These are phyloP conservation scores for Agrypnus murinus DNA, from an alignment of 2,888 invertebrate genomes.

Conservation along the genomic window DNA sequence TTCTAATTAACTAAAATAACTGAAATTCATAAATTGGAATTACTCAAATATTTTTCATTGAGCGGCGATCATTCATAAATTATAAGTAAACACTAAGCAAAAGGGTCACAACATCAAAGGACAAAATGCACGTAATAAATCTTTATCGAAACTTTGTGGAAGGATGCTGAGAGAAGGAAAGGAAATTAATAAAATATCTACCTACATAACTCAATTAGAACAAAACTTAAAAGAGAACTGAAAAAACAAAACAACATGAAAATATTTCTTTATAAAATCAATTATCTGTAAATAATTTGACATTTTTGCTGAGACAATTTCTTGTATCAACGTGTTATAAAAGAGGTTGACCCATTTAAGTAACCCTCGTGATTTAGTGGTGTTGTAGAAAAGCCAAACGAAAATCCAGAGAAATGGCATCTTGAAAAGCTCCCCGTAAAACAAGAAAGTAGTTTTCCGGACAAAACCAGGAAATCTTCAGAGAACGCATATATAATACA, in stretches of 20 bases:
- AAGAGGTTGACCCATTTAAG: constrained; percentile 17
- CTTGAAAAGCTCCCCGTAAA: constrained; percentile 23
- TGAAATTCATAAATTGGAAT: too few relatives aligned
- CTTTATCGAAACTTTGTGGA: constrained; percentile 23
- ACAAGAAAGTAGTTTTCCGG: constrained; percentile 20
- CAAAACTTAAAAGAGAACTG: constrained; percentile 13
- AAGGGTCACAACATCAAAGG: constrained; percentile 32
- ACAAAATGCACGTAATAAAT: constrained; percentile 27
- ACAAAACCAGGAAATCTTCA: constrained; percentile 6
- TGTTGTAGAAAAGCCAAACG: constrained; percentile 4
- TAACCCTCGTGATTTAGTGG: constrained; percentile 22
- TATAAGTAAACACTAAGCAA: too few relatives aligned
- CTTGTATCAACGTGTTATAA: constrained; percentile 2
- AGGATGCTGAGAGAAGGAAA: constrained; percentile 12
- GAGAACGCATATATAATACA: neutral
- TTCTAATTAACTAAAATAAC: too few relatives aligned
- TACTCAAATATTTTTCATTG: too few relatives aligned
- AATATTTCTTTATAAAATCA: constrained; percentile 2
- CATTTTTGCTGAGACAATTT: constrained; percentile 5
- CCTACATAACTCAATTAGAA: neutral
- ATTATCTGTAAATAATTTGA: constrained; percentile 12
- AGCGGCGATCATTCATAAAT: too few relatives aligned
- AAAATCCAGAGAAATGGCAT: constrained; percentile 20
- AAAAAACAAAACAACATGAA: neutral
- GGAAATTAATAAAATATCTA: constrained; percentile 32